phyloP scores from a whole-genome alignment of 2,113 vertebrate genomes.

The Pteronura brasiliensis region DNA sequence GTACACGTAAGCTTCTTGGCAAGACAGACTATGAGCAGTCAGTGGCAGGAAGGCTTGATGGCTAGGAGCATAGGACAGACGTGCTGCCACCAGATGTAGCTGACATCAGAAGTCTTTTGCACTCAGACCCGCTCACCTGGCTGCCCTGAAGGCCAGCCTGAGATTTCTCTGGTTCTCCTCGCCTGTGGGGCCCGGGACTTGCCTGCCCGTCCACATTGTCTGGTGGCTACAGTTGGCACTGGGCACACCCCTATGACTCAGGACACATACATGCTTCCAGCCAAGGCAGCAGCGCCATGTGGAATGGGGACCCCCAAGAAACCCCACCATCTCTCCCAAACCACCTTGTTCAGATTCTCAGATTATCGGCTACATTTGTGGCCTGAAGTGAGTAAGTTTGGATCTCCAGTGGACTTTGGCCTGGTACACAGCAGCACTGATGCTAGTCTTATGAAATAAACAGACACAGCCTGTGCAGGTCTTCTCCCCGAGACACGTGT shows the following conservation, averaged over 20 bases:
- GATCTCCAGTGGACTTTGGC: background rate
- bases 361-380: too few species aligned
- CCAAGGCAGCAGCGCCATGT: accelerated
- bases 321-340: background rate
- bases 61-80: accelerated
- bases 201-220: background rate
- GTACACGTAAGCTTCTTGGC: accelerated
- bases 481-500: background rate
- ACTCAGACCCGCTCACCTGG: accelerated
- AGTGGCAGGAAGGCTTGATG: background rate
- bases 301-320: too few species aligned
- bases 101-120: background rate
- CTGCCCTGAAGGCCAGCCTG: background rate
- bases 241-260: background rate
- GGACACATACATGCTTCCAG: accelerated
- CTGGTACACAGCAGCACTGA: background rate
- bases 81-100: background rate
- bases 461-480: too few species aligned
- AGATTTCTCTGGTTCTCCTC: accelerated
- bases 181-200: accelerated
- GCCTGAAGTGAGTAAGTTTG: background rate
- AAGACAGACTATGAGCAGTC: background rate
- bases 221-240: accelerated
- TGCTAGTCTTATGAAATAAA: background rate
- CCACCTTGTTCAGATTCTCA: too few species aligned